A percentile compares a stretch with the other conserved stretches of the same genome.
Conservation (phyloP, 2,888 invertebrate species). For the Onchidella celtica region DNA sequence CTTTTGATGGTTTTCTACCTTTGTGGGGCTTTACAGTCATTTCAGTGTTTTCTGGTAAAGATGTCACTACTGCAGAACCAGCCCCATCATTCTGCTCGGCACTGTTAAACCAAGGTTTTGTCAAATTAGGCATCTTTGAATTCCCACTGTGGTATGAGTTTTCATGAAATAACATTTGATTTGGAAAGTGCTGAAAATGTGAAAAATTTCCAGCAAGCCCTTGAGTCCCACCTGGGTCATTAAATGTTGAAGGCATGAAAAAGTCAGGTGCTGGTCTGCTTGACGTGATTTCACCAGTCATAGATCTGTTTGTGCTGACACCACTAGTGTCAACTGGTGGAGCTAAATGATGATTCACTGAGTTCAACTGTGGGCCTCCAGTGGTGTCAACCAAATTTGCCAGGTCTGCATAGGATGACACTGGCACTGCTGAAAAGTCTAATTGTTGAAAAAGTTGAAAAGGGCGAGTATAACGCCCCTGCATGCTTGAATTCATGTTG, state of each 20-base stretch:
- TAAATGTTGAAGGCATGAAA: slow-evolving; percentile 14
- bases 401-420: slow-evolving; percentile 1
- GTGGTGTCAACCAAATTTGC: not conserved
- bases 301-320: not conserved
- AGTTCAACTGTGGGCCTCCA: not conserved
- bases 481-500: not conserved
- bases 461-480: not conserved
- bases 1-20: not conserved
- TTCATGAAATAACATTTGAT: not conserved
- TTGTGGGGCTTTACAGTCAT: not conserved
- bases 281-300: not conserved
- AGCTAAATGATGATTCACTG: not conserved
- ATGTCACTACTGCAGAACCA: not conserved
- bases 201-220: not conserved
- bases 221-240: not conserved
- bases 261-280: not conserved
- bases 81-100: not conserved
- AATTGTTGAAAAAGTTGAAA: slow-evolving; percentile 7
- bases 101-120: not conserved
- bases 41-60: not conserved
- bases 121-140: not conserved
- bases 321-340: not conserved
- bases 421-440: slow-evolving; percentile 2
- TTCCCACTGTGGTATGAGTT: slow-evolving; percentile 13
- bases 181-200: slow-evolving; percentile 9